These are phyloP conservation scores for Zootoca vivipara DNA, from an alignment of 2,113 vertebrate species.

Conservation along the genomic window DNA sequence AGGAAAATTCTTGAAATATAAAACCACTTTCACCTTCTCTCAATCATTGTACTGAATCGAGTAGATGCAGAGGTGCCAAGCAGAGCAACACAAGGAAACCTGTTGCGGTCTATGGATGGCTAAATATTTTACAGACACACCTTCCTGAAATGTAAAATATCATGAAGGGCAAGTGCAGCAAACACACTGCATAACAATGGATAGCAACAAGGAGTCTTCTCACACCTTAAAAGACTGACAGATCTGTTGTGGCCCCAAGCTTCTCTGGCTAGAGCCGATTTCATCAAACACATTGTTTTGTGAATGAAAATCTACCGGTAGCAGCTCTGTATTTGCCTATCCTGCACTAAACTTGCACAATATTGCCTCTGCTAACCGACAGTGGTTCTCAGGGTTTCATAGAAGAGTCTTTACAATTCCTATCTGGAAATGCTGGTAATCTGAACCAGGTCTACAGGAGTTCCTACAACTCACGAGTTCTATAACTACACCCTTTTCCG, in stretches of 20 bases:
- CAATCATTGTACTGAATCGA: fast-evolving
- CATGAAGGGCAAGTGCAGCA: background rate
- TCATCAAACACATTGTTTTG: too few species aligned
- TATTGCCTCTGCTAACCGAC: background rate
- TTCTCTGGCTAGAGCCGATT: too few species aligned
- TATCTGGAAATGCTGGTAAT: background rate
- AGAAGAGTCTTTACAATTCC: background rate
- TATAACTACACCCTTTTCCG: background rate
- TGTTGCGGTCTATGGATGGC: background rate
- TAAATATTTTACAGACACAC: background rate
- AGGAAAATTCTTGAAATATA: background rate
- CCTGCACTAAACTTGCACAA: too few species aligned
- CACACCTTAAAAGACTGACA: too few species aligned
- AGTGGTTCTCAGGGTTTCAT: background rate
- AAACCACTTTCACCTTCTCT: background rate
- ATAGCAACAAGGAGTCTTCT: too few species aligned
- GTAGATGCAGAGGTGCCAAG: background rate
- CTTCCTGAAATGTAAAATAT: background rate
- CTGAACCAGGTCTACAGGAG: background rate
- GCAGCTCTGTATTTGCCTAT: too few species aligned
- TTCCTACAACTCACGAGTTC: background rate
- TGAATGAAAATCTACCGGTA: too few species aligned
- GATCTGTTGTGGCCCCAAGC: too few species aligned
- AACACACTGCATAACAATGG: too few species aligned
- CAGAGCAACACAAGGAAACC: background rate